These are phyloP conservation scores for Anguilla pacifica DNA, from an alignment of 2,797 vertebrate species.

Conservation along the genomic window DNA sequence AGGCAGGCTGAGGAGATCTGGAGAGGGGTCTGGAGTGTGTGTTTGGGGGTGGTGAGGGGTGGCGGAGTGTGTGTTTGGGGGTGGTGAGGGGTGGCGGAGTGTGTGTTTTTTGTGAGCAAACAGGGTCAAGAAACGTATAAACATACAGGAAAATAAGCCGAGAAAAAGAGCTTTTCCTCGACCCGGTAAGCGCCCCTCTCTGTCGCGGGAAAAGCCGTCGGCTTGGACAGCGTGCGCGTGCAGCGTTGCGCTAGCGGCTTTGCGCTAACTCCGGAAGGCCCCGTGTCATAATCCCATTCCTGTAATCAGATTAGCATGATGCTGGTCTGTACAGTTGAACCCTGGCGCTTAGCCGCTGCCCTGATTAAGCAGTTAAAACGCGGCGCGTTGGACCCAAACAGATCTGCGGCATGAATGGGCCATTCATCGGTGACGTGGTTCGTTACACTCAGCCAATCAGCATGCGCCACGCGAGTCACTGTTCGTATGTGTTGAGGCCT, in stretches of 20 bases:
- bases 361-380: background rate
- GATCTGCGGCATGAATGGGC: background rate
- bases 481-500: background rate
- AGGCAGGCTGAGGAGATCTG: background rate
- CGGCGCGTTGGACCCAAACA: background rate
- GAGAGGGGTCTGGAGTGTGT: background rate
- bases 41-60: background rate
- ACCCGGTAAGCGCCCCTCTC: background rate
- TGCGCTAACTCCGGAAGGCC: background rate
- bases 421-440: background rate
- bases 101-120: background rate
- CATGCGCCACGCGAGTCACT: too few species aligned
- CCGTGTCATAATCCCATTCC: background rate
- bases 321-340: background rate
- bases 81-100: too few species aligned
- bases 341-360: background rate
- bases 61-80: too few species aligned
- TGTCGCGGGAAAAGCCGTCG: background rate
- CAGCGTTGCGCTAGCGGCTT: background rate
- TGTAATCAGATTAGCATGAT: background rate
- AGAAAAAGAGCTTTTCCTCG: background rate
- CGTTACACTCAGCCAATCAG: background rate
- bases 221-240: background rate
- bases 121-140: background rate
- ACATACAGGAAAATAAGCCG: background rate